Evolutionary conservation across 2,888 invertebrate species (phyloP).

Genomic region (Cataglyphis livida): DNA sequence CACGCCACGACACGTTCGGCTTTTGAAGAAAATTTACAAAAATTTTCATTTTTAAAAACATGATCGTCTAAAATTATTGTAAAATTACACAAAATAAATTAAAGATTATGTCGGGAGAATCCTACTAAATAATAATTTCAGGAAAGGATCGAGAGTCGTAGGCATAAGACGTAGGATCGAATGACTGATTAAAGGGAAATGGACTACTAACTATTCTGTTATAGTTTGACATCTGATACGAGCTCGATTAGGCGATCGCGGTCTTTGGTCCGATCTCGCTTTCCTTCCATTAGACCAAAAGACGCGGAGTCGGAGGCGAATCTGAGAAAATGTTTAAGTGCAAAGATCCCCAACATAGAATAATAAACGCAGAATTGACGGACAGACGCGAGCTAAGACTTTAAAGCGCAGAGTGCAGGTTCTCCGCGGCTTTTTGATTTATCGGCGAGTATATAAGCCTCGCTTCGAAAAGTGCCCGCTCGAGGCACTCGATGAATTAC

Average conservation of each 20-base stretch:
- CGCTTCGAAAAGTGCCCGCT: constrained; percentile 72
- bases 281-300: constrained; percentile 42
- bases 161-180: constrained; percentile 25
- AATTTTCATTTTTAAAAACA: constrained; percentile 15
- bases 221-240: constrained; percentile 84
- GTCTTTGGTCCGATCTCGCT: constrained; percentile 76
- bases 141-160: background rate
- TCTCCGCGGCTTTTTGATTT: constrained; percentile 84
- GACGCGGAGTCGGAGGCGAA: background rate
- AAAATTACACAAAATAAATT: background rate
- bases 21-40: constrained; percentile 10
- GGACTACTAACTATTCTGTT: constrained; percentile 83
- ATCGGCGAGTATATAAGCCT: constrained; percentile 83
- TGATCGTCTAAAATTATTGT: background rate
- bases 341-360: constrained; percentile 75
- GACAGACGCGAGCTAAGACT: constrained; percentile 69
- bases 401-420: constrained; percentile 78
- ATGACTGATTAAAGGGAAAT: constrained; percentile 77
- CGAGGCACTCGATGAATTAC: constrained; percentile 35
- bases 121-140: background rate
- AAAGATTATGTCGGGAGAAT: background rate
- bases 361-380: constrained; percentile 78
- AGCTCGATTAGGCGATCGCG: constrained; percentile 83
- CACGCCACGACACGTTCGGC: constrained; percentile 3
- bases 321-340: constrained; percentile 23